phyloP scores from a whole-genome alignment of 2,888 invertebrate species.

The Cheilosia vulpina region DNA sequence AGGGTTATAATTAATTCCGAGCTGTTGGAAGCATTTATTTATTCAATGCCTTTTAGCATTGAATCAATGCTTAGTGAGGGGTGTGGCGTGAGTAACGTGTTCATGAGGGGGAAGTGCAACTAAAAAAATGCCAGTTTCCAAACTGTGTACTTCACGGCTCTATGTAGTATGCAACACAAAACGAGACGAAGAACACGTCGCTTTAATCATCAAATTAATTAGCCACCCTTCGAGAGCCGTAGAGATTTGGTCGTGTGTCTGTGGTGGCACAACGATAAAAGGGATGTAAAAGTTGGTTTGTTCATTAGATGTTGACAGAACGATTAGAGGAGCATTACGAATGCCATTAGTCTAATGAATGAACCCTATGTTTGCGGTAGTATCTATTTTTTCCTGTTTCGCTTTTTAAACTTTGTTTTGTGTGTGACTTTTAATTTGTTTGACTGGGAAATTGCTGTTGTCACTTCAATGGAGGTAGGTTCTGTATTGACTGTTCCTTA shows the following conservation, averaged over 20 bases:
- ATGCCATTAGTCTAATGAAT: constrained; percentile 58
- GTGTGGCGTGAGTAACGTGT: neutral
- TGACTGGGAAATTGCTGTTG: neutral
- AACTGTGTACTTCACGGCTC: neutral
- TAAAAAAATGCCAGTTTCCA: neutral
- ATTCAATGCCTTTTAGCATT: constrained; percentile 37
- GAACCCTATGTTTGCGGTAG: constrained; percentile 12
- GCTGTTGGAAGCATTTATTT: constrained; percentile 61
- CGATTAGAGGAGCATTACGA: constrained; percentile 58
- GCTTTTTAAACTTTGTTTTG: neutral
- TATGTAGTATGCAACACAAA: neutral
- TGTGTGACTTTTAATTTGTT: neutral
- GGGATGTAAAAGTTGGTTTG: constrained; percentile 10
- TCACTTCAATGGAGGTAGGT: too few relatives aligned
- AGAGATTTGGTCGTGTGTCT: constrained; percentile 27
- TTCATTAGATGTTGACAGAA: constrained; percentile 53
- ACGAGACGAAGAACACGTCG: neutral
- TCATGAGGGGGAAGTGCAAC: neutral
- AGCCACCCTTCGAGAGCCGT: constrained; percentile 34
- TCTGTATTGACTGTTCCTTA: too few relatives aligned
- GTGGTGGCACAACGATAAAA: neutral
- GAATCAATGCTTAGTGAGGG: neutral
- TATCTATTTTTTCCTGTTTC: constrained; percentile 15
- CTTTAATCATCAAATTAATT: constrained; percentile 56
- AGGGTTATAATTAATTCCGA: constrained; percentile 61